phyloP scores from a whole-genome alignment of 1,140 invertebrate species.

The Zophobas morio region DNA sequence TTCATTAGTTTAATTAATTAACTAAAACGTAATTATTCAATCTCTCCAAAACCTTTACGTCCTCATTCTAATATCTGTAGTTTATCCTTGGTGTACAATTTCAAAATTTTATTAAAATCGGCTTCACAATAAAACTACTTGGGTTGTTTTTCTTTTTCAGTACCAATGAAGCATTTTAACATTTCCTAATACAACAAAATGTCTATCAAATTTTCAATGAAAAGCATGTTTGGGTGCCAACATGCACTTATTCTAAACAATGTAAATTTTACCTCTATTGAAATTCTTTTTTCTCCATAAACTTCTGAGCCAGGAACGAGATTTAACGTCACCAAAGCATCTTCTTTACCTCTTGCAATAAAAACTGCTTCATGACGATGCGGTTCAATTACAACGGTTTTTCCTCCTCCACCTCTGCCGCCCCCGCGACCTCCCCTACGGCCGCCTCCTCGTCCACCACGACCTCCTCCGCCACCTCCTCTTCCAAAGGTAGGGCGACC shows the following conservation, averaged over 20 bases:
- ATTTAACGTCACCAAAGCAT: conserved; percentile 96
- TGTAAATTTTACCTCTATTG: conserved; percentile 84
- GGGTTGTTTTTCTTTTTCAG: too few relatives aligned
- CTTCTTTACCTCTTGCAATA: conserved; percentile 97
- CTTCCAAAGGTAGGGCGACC: conserved; percentile 55
- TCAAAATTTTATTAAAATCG: too few relatives aligned
- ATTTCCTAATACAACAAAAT: too few relatives aligned
- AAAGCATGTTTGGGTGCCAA: too few relatives aligned
- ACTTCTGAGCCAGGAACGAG: conserved; percentile 97
- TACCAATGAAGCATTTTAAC: too few relatives aligned
- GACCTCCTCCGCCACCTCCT: conserved; percentile 55
- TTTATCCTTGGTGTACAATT: too few relatives aligned
- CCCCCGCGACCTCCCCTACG: conserved; percentile 72
- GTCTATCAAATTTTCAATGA: too few relatives aligned
- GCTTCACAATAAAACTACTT: too few relatives aligned
- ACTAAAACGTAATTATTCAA: too few relatives aligned
- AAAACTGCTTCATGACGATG: conserved; percentile 98
- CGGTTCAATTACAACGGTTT: conserved; percentile 95
- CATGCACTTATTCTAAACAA: not conserved
- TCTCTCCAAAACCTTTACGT: too few relatives aligned
- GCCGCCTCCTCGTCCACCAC: conserved; percentile 68
- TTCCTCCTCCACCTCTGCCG: conserved; percentile 91
- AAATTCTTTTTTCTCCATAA: conserved; percentile 98
- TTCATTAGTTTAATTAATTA: too few relatives aligned
- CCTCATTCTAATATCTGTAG: too few relatives aligned